Percentiles rank a stretch among this genome's conserved stretches.
Evolutionary conservation across 2,888 invertebrate genomes (phyloP).

Genomic region (Mythimna ferrago): DNA sequence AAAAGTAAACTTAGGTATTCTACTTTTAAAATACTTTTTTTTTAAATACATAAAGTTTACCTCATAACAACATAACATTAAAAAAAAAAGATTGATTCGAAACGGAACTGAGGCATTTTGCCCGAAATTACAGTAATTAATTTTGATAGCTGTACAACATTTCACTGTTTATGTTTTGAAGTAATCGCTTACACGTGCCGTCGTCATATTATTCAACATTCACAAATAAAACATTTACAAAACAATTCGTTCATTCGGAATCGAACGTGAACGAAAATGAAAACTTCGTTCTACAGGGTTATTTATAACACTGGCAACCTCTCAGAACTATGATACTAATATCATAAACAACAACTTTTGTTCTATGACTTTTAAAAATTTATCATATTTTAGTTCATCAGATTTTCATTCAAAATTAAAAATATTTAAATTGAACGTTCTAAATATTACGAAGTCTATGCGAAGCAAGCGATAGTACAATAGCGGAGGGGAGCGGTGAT

Average conservation of each 20-base stretch:
- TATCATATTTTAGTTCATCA: no score
- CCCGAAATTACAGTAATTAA: conserved; percentile 32
- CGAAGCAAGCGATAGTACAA: no score
- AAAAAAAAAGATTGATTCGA: conserved; percentile 13
- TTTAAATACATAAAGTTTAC: not conserved
- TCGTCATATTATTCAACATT: conserved; percentile 13
- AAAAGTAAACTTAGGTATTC: no score
- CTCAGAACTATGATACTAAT: no score
- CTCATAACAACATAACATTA: conserved; percentile 1
- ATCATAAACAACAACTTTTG: no score
- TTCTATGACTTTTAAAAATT: no score
- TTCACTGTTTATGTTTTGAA: conserved; percentile 25
- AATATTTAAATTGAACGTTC: no score
- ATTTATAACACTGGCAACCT: not conserved
- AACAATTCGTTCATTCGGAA: conserved; percentile 22
- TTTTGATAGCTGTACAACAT: conserved; percentile 14
- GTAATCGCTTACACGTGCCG: conserved; percentile 38
- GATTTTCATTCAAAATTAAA: no score
- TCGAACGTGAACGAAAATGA: conserved; percentile 32
- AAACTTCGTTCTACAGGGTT: conserved; percentile 3
- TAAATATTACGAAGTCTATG: no score
- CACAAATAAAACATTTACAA: conserved; percentile 10
- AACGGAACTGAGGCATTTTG: conserved; percentile 26
- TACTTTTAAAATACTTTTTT: no score
- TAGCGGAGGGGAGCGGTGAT: no score